Percentiles rank a stretch among this genome's conserved stretches.
Conservation (phyloP, 2,888 invertebrate genomes). For the Aleiodes leptofemur region DNA sequence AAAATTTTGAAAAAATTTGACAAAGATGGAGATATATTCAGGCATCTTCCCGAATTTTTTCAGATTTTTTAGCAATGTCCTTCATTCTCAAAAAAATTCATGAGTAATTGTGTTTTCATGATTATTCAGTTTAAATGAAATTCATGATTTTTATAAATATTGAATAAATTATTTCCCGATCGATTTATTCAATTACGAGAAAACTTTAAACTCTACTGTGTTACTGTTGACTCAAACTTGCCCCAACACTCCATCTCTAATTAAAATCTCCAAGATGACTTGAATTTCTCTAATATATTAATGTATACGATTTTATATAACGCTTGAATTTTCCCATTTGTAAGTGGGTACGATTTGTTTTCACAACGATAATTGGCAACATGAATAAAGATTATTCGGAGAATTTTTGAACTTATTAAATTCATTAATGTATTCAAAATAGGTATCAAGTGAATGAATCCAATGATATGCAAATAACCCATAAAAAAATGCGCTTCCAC, state of each 20-base stretch:
- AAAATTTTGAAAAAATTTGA: too few species aligned
- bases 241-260: not conserved
- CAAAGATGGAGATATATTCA: too few species aligned
- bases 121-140: too few species aligned
- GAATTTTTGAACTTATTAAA: conserved; percentile 65
- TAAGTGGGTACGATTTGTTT: not conserved
- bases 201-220: not conserved
- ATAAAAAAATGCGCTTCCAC: conserved; percentile 50
- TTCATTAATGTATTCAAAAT: conserved; percentile 69
- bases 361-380: conserved; percentile 59
- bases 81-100: too few species aligned
- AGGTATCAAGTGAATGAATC: conserved; percentile 67
- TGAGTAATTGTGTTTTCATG: too few species aligned
- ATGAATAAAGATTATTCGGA: conserved; percentile 65
- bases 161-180: not conserved
- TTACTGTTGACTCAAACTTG: not conserved
- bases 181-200: too few species aligned
- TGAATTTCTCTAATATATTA: not conserved
- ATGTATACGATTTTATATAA: conserved; percentile 6
- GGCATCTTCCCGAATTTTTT: too few species aligned
- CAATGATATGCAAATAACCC: conserved; percentile 64
- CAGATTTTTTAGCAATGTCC: too few species aligned
- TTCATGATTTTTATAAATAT: too few species aligned
- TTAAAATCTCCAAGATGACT: too few species aligned
- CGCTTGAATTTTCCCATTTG: not conserved